Conservation (phyloP, 92 coral and sea anemone species). For the Palythoa grandis region DNA sequence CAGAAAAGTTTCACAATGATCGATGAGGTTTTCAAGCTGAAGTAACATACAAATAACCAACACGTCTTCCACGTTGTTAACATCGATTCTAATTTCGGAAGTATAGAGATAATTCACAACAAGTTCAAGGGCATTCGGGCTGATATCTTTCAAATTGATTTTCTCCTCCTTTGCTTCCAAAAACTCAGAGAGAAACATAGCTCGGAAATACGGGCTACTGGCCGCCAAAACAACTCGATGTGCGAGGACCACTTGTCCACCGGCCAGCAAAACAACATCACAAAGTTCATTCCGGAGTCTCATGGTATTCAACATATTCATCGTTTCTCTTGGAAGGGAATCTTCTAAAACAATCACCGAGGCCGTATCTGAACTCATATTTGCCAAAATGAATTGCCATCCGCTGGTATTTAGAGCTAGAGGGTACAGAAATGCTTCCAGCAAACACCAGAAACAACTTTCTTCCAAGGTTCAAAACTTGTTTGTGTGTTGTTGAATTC, state of each 20-base stretch:
- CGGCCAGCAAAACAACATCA: slow-evolving; percentile 87
- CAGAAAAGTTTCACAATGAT: slow-evolving; percentile 95
- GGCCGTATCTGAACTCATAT: slow-evolving; percentile 75
- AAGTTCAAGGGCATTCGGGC: slow-evolving; percentile 69
- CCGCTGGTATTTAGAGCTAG: slow-evolving; percentile 17
- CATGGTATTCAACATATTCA: slow-evolving; percentile 87
- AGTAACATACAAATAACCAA: slow-evolving; percentile 82
- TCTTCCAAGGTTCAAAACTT: background rate
- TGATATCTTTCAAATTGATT: slow-evolving; percentile 82
- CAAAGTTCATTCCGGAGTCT: slow-evolving; percentile 81
- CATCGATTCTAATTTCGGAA: slow-evolving; percentile 85
- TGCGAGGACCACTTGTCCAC: slow-evolving; percentile 71
- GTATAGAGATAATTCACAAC: slow-evolving; percentile 91
- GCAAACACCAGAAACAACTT: slow-evolving; percentile 14
- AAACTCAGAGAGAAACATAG: slow-evolving; percentile 97
- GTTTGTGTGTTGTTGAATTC: slow-evolving; percentile 13
- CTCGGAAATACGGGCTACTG: slow-evolving; percentile 96
- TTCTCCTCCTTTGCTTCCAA: slow-evolving; percentile 87
- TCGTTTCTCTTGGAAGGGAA: slow-evolving; percentile 79
- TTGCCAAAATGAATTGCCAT: slow-evolving; percentile 31
- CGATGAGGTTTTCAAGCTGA: slow-evolving; percentile 81
- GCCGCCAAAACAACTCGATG: slow-evolving; percentile 98
- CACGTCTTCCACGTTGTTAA: slow-evolving; percentile 88
- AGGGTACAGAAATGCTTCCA: slow-evolving; percentile 12
- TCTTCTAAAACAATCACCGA: slow-evolving; percentile 78